A percentile compares a stretch with the other conserved stretches of the same genome.
These are phyloP conservation scores for Drosophila seguyi DNA, from an alignment of 1,140 invertebrate genomes.

Conservation along the genomic window DNA sequence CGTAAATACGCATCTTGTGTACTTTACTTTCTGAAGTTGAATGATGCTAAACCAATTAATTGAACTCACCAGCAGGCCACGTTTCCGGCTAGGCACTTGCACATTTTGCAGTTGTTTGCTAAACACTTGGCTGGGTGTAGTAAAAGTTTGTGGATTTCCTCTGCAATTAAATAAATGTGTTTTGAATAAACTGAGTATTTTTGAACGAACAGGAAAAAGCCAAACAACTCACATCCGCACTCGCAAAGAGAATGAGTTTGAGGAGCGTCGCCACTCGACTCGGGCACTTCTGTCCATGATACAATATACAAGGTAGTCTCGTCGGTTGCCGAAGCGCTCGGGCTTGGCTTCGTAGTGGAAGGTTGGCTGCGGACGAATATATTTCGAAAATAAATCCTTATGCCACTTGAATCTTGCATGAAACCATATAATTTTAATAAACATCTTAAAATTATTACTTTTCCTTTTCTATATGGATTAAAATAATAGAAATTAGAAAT, in stretches of 20 bases:
- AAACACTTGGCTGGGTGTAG: slow-evolving; percentile 9
- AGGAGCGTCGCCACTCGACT: slow-evolving; percentile 3
- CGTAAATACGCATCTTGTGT: not conserved
- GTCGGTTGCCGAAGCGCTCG: no score
- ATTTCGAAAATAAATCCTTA: no score
- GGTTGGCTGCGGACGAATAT: no score
- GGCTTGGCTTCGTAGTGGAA: no score
- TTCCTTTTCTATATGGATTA: no score
- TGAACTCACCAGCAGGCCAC: slow-evolving; percentile 77
- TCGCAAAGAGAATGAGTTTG: slow-evolving; percentile 27
- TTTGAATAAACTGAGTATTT: slow-evolving; percentile 6
- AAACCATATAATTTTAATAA: no score
- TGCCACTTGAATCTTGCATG: no score
- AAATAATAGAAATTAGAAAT: no score
- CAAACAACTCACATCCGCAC: slow-evolving; percentile 37
- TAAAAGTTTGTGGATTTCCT: slow-evolving; percentile 3
- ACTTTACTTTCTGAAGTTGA: not conserved
- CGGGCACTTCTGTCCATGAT: no score
- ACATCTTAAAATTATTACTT: no score
- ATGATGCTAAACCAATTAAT: slow-evolving; percentile 8
- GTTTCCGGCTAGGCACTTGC: slow-evolving; percentile 75
- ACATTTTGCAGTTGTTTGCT: slow-evolving; percentile 56
- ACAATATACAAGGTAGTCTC: no score
- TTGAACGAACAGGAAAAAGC: not conserved
- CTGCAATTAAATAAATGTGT: slow-evolving; percentile 25